These are phyloP conservation scores for Ciconia boyciana DNA, from an alignment of 2,113 vertebrate genomes.

Conservation along the genomic window DNA sequence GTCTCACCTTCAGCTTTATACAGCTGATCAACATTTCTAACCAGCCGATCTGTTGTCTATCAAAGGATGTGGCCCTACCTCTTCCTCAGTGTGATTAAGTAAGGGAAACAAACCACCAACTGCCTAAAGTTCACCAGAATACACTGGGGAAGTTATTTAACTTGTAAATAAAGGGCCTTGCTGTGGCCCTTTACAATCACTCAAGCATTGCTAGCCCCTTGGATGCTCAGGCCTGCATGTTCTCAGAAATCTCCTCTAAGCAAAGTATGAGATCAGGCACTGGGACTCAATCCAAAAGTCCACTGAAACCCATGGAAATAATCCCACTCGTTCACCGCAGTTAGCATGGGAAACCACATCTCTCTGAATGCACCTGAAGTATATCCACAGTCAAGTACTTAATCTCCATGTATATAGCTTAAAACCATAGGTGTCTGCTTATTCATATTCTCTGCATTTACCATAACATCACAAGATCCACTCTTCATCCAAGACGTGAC, in stretches of 20 bases:
- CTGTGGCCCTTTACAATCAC: background rate
- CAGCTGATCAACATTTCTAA: background rate
- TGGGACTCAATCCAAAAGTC: background rate
- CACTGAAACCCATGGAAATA: background rate
- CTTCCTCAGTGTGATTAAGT: background rate
- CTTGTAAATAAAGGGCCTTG: background rate
- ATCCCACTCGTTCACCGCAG: background rate
- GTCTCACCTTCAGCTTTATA: background rate
- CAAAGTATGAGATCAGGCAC: background rate
- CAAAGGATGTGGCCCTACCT: background rate
- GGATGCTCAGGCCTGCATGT: background rate
- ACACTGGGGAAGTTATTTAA: background rate
- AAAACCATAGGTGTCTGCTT: background rate
- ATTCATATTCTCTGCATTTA: background rate
- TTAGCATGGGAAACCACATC: background rate
- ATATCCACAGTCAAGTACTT: background rate
- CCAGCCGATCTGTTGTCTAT: background rate
- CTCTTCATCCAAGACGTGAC: conserved; percentile 20
- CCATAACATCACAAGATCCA: background rate
- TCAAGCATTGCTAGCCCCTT: background rate
- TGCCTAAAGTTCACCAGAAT: background rate
- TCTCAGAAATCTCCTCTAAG: conserved; percentile 1
- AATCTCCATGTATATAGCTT: background rate
- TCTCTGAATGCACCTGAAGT: background rate
- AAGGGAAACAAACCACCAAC: background rate